Evolutionary conservation across 2,113 vertebrate species (phyloP).

Genomic region (Egretta garzetta): DNA sequence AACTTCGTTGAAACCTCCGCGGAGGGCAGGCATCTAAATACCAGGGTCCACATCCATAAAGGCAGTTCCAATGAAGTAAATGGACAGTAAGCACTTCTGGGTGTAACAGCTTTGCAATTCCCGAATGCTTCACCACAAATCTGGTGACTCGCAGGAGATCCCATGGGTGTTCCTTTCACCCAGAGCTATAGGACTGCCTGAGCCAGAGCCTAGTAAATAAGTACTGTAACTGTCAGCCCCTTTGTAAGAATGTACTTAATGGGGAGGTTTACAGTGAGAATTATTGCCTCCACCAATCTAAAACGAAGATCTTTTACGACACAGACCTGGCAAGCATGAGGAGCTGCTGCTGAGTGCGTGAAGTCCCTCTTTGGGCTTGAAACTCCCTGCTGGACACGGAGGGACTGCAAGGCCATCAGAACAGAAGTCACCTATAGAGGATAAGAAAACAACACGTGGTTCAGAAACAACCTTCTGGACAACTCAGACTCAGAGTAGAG

Average conservation of each 20-base stretch:
- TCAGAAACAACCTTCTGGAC: neutral
- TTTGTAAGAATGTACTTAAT: neutral
- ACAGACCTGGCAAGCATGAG: conserved; percentile 79
- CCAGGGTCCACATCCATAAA: neutral
- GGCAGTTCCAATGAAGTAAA: too few relatives aligned
- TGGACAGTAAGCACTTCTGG: neutral
- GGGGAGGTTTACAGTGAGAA: neutral
- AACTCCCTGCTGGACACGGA: conserved; percentile 81
- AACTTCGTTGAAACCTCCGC: neutral
- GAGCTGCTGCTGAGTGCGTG: conserved; percentile 70
- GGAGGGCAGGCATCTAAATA: neutral
- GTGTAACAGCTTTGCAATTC: neutral
- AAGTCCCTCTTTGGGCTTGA: conserved; percentile 71
- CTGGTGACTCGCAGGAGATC: neutral
- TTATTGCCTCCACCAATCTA: neutral
- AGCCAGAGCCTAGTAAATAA: neutral
- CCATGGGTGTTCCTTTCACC: neutral
- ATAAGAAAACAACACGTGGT: rapidly evolving
- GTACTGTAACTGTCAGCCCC: neutral
- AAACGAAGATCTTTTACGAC: neutral
- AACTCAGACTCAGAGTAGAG: neutral
- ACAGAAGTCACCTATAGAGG: conserved; percentile 79
- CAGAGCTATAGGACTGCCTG: neutral
- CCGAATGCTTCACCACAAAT: neutral
- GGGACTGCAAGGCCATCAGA: conserved; percentile 46